Evolutionary conservation across 2,797 vertebrate genomes (phyloP).

Genomic region (Thaleichthys pacificus): DNA sequence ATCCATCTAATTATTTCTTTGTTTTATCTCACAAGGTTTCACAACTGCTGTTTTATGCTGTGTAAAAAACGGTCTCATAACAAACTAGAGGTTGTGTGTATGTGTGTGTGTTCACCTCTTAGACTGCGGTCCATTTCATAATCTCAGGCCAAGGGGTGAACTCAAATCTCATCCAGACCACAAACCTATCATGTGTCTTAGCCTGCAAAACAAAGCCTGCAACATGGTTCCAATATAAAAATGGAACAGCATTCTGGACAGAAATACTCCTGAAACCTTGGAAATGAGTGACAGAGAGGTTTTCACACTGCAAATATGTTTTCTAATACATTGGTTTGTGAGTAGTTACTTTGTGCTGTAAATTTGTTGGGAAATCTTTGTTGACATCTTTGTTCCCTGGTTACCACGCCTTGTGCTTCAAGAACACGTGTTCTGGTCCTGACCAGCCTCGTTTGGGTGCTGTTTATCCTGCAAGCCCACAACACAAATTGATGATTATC

Average conservation of each 20-base stretch:
- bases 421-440: not conserved
- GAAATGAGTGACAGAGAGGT: slow-evolving; percentile 1
- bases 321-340: not conserved
- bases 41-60: not conserved
- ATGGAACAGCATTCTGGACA: slow-evolving; percentile 21
- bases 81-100: not conserved
- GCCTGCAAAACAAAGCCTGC: slow-evolving; percentile 34
- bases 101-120: not conserved
- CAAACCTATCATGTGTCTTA: not conserved
- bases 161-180: slow-evolving; percentile 15
- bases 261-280: slow-evolving; percentile 27
- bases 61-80: not conserved
- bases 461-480: slow-evolving; percentile 30
- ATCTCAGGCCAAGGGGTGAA: slow-evolving; percentile 15
- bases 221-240: slow-evolving; percentile 61
- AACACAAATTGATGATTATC: slow-evolving; percentile 34
- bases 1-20: too few species aligned
- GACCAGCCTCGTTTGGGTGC: slow-evolving; percentile 6
- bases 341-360: not conserved
- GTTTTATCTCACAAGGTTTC: not conserved
- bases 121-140: not conserved
- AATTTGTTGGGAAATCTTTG: not conserved
- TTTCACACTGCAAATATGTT: too few species aligned
- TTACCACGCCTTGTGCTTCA: slow-evolving; percentile 1
- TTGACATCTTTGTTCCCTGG: slow-evolving; percentile 2